Evolutionary conservation across 2,797 vertebrate species (phyloP).

Genomic region (Lithobates sylvaticus): DNA sequence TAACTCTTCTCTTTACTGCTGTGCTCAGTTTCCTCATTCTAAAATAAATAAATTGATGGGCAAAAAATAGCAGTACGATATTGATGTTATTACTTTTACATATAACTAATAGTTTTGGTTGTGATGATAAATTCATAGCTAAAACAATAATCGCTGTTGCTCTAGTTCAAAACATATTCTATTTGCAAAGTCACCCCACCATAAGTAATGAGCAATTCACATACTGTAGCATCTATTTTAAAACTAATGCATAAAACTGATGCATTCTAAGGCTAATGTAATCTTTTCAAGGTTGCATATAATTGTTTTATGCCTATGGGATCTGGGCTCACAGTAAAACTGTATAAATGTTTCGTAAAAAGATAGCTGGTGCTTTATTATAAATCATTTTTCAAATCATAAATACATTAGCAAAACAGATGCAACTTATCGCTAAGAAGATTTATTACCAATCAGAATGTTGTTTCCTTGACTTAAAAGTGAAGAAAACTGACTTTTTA

Average conservation of each 20-base stretch:
- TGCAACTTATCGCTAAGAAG: conserved; percentile 4
- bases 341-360: conserved; percentile 31
- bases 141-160: background rate
- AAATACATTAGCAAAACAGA: conserved; percentile 32
- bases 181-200: conserved; percentile 6
- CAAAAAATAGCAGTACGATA: background rate
- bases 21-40: no score
- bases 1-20: background rate
- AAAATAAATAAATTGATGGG: background rate
- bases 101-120: background rate
- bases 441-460: background rate
- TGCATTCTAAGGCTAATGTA: conserved; percentile 6
- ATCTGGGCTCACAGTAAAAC: conserved; percentile 7
- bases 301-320: conserved; percentile 21
- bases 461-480: background rate
- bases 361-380: conserved; percentile 6
- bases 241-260: conserved; percentile 2
- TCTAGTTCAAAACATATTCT: background rate
- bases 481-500: background rate
- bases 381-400: conserved; percentile 33
- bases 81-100: background rate
- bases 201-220: background rate
- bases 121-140: background rate
- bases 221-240: conserved; percentile 18
- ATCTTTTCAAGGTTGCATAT: conserved; percentile 37